phyloP scores from a whole-genome alignment of 1,140 invertebrate genomes.

The Platorchestia sp. region DNA sequence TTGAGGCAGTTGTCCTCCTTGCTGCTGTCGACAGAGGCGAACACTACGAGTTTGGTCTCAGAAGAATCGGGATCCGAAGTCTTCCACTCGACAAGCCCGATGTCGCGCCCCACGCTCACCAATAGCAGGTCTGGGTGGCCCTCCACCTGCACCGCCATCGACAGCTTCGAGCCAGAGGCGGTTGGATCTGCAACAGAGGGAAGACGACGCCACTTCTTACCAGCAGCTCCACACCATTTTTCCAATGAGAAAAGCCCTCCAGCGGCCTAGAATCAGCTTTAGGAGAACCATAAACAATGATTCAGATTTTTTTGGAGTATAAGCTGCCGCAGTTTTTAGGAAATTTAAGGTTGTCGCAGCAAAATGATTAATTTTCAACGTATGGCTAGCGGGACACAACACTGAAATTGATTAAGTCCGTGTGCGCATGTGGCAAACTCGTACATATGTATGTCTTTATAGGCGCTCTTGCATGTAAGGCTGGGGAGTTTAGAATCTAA shows the following conservation, averaged over 20 bases:
- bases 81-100: not conserved
- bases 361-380: no score
- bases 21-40: not conserved
- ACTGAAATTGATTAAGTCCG: no score
- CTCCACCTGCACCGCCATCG: slow-evolving; percentile 68
- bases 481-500: no score
- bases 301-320: not conserved
- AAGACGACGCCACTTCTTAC: not conserved
- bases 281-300: not conserved
- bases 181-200: not conserved
- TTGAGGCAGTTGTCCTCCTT: not conserved
- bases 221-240: not conserved
- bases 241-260: not conserved
- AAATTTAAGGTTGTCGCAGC: no score
- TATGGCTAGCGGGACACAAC: no score
- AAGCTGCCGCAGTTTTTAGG: no score
- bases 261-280: not conserved
- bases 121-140: slow-evolving; percentile 72
- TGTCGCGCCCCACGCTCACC: not conserved
- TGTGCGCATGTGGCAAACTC: no score
- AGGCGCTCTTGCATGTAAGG: no score
- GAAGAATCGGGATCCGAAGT: not conserved
- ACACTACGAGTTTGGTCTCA: not conserved
- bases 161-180: not conserved
- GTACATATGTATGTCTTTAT: no score